phyloP scores from a whole-genome alignment of 1,140 invertebrate species.

The Carcinoscorpius rotundicauda region DNA sequence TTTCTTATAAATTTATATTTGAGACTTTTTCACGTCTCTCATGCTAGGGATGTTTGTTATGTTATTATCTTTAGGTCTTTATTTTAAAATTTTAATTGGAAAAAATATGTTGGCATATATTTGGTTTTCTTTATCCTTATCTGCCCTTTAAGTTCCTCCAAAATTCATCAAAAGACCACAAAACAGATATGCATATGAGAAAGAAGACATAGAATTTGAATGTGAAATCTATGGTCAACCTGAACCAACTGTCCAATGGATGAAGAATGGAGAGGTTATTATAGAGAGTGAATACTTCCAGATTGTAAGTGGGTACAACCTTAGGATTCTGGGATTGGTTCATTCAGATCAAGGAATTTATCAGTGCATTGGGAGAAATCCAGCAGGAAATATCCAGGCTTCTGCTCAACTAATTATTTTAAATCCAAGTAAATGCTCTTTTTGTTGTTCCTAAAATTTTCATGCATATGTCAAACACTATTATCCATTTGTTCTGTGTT shows the following conservation, averaged over 20 bases:
- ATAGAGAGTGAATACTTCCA: conserved; percentile 80
- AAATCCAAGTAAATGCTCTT: conserved; percentile 45
- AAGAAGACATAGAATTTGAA: conserved; percentile 71
- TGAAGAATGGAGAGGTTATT: conserved; percentile 64
- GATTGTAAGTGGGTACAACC: conserved; percentile 49
- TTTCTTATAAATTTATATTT: no score
- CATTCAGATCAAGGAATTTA: conserved; percentile 81
- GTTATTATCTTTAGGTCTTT: no score
- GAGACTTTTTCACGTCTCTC: no score
- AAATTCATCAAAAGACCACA: conserved; percentile 56
- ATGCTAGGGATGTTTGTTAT: no score
- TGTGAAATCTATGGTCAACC: conserved; percentile 76
- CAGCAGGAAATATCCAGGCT: conserved; percentile 70
- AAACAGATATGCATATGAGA: conserved; percentile 58
- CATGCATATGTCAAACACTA: no score
- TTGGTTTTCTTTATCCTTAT: no score
- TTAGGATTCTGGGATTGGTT: conserved; percentile 82
- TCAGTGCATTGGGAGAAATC: conserved; percentile 79
- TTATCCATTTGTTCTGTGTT: no score
- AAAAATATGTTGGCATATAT: no score
- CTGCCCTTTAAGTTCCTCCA: conserved; percentile 45
- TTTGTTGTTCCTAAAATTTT: no score
- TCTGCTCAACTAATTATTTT: conserved; percentile 65
- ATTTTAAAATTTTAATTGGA: no score
- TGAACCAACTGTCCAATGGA: conserved; percentile 72